Base-by-base conservation (phyloP, 2,888 invertebrate species). In the Melinaea menophilus region DNA sequence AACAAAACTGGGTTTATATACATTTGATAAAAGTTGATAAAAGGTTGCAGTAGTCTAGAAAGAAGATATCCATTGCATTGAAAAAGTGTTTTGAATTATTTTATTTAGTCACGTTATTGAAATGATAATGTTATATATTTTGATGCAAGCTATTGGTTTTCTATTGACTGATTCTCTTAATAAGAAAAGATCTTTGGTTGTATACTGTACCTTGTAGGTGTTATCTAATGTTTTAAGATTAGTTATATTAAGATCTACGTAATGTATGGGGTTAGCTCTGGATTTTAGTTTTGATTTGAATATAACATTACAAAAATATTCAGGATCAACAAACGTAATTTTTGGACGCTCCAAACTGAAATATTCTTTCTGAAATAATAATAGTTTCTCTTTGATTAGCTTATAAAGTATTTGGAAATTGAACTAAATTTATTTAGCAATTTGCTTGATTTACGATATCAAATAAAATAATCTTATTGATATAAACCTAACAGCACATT, bases 21-120 rank as follows among this genome's bases (percentile, higher is more conserved):
- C 31, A n/a, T 51, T 51, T 9, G 51, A 51, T 31, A 51, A 31
- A 31, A 51, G 51, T 51, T 51, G 51, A 51, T 51, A 51, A 31
- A 51, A 51, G 31, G 51, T 9, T 51, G 31, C 3, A 51, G 3
- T 5, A 3, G 31, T 31, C 51, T 51, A 31, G 31, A 51, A 51
- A 11, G 7, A 41, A 5, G 7, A 37, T 2, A 5, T 37, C 22
- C 22, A 22, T 22, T 22, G 22, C 22, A 41, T 5, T 41, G 9
- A 3, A 9, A 41, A 41, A 3, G 11, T 7, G 11, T 3, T 3
- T 2, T 9, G 9, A 41, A 11, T 41, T 41, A 9, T 41, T 37
- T 37, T 37, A 5, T 4, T 9, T 41, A 41, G 37, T 37, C 37
- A 37, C 37, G 7, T 4, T 37, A 37, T 22, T 22, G 22, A 22